These are phyloP conservation scores for Mungos mungo DNA, from an alignment of 2,113 vertebrate species.

Conservation along the genomic window DNA sequence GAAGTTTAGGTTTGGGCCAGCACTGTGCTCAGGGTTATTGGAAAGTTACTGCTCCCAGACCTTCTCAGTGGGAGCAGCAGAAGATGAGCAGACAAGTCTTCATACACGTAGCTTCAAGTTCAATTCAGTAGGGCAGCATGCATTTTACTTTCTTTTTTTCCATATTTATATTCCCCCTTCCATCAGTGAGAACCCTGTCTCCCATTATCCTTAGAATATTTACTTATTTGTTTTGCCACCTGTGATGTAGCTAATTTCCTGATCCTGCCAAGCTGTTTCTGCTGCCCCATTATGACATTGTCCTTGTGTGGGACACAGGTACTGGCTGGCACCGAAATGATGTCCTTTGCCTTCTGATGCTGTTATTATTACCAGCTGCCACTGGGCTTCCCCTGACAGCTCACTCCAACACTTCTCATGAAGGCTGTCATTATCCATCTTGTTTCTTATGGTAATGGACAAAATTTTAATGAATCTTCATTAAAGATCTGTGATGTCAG, in stretches of 20 bases:
- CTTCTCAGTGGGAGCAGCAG: neutral
- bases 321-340: neutral
- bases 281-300: neutral
- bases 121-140: neutral
- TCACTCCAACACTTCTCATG: neutral
- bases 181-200: neutral
- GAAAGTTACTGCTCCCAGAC: neutral
- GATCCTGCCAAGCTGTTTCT: neutral
- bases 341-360: neutral
- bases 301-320: neutral
- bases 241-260: neutral
- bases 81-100: neutral
- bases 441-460: conserved; percentile 5
- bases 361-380: neutral
- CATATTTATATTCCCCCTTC: neutral
- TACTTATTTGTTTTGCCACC: conserved; percentile 14
- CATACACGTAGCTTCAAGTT: neutral
- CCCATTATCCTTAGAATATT: neutral
- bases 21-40: neutral
- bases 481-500: neutral
- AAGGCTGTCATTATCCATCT: neutral
- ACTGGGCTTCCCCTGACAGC: neutral
- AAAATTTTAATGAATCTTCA: conserved; percentile 1
- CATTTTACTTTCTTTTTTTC: neutral
- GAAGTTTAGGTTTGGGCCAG: neutral